phyloP scores from a whole-genome alignment of 2,113 vertebrate species.

The Halcyon senegalensis region DNA sequence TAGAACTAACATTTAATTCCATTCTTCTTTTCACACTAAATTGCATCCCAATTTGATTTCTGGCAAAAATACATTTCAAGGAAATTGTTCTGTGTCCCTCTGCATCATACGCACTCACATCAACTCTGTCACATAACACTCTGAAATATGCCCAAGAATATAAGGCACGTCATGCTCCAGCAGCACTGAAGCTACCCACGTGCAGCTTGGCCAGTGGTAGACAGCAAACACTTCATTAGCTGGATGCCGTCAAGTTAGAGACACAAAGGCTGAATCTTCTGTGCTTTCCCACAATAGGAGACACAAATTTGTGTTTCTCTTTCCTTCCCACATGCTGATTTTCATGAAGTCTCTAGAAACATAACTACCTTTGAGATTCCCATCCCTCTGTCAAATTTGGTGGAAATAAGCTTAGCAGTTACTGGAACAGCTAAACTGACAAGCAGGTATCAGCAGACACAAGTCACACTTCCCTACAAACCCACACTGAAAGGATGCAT shows the following conservation, averaged over 20 bases:
- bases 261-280: not conserved
- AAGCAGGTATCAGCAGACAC: conserved; percentile 19
- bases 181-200: not conserved
- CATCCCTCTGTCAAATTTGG: not conserved
- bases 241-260: not conserved
- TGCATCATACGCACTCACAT: not conserved
- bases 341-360: not conserved
- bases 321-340: not conserved
- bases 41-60: not conserved
- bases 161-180: not conserved
- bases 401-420: not conserved
- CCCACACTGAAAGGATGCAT: not conserved
- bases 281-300: not conserved
- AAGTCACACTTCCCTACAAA: conserved; percentile 13
- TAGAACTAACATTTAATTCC: not conserved
- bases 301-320: not conserved
- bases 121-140: not conserved
- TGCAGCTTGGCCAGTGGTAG: fast-evolving
- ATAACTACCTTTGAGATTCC: not conserved
- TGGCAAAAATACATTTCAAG: not conserved
- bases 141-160: not conserved
- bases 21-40: not conserved
- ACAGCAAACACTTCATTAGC: not conserved
- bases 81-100: not conserved
- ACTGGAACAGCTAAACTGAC: not conserved